These are phyloP conservation scores for Exephanes ischioxanthus DNA, from an alignment of 2,888 invertebrate genomes.

Conservation along the genomic window DNA sequence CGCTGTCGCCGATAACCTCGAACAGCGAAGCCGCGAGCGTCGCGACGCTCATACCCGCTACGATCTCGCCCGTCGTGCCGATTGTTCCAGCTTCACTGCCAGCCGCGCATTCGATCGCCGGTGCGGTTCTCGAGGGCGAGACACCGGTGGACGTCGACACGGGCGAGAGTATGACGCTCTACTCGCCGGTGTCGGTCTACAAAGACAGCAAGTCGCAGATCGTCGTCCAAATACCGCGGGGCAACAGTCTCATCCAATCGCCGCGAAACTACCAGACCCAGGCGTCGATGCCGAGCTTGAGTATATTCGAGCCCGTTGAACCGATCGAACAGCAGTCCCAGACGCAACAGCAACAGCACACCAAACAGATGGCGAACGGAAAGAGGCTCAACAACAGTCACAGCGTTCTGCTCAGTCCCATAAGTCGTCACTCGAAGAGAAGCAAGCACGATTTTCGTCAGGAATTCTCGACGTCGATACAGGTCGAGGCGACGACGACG, in stretches of 20 bases:
- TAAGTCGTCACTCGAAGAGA: conserved; percentile 71
- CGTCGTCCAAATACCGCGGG: conserved; percentile 78
- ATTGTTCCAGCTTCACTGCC: conserved; percentile 75
- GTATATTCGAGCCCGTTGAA: conserved; percentile 78
- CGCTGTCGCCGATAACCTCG: conserved; percentile 76
- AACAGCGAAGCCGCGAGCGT: conserved; percentile 72
- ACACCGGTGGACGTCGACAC: conserved; percentile 78
- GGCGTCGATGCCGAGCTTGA: conserved; percentile 78
- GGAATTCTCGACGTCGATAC: conserved; percentile 79
- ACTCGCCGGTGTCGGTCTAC: conserved; percentile 76
- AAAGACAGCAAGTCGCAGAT: conserved; percentile 79
- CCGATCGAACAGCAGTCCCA: conserved; percentile 71
- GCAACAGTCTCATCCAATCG: conserved; percentile 75
- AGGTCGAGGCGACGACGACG: conserved; percentile 82
- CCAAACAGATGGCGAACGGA: conserved; percentile 77
- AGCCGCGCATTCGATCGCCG: conserved; percentile 71
- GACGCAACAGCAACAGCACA: conserved; percentile 55
- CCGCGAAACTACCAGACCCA: conserved; percentile 76
- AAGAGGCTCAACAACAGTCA: conserved; percentile 77
- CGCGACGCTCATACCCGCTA: conserved; percentile 74
- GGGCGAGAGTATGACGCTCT: conserved; percentile 76
- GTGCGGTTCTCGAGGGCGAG: conserved; percentile 75
- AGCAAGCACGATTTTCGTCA: conserved; percentile 79
- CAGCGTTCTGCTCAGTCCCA: conserved; percentile 71
- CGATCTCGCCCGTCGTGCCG: conserved; percentile 72